Evolutionary conservation across 2,113 vertebrate species (phyloP).

Genomic region (Electrona antarctica): DNA sequence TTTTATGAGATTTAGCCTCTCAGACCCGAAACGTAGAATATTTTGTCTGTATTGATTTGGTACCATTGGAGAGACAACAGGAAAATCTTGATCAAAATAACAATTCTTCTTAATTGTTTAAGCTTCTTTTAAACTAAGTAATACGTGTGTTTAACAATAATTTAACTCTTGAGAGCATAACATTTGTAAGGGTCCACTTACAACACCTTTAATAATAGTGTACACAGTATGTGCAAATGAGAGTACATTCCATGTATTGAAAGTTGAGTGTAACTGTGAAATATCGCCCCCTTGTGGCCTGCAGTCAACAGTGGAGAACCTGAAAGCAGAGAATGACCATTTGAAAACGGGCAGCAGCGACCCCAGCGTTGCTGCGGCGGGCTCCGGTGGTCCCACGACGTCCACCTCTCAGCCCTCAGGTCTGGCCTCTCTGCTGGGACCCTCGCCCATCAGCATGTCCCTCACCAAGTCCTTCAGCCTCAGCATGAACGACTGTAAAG

Average conservation of each 20-base stretch:
- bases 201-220: too few relatives aligned
- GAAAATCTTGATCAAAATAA: too few relatives aligned
- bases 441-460: conserved; percentile 84
- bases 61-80: too few relatives aligned
- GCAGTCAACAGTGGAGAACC: conserved; percentile 90
- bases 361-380: conserved; percentile 46
- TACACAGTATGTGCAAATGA: neutral
- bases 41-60: too few relatives aligned
- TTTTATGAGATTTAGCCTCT: too few relatives aligned
- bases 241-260: neutral
- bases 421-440: conserved; percentile 78
- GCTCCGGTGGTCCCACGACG: conserved; percentile 77
- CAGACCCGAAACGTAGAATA: too few relatives aligned
- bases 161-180: too few relatives aligned
- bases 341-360: conserved; percentile 85
- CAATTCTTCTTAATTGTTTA: too few relatives aligned
- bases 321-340: conserved; percentile 93
- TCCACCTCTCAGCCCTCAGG: conserved; percentile 81
- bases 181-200: too few relatives aligned
- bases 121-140: too few relatives aligned
- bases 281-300: conserved; percentile 7
- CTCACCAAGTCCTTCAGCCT: conserved; percentile 91
- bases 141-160: neutral
- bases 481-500: conserved; percentile 79
- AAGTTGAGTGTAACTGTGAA: neutral